phyloP scores from a whole-genome alignment of 1,140 invertebrate genomes.

The Zaprionus vittiger region DNA sequence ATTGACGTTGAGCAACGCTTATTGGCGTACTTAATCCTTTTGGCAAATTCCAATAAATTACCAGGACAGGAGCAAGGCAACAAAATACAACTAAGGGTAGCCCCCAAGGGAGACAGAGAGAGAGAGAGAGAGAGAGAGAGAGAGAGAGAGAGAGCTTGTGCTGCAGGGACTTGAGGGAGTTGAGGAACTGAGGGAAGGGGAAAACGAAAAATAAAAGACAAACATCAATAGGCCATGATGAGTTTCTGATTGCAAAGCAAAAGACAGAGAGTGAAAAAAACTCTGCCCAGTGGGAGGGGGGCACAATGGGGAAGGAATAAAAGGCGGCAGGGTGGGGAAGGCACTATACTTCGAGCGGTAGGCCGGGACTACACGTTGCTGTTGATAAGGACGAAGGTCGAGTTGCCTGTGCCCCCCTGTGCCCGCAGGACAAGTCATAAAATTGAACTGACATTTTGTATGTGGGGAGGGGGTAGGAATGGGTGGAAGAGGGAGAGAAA shows the following conservation, averaged over 20 bases:
- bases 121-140: neutral
- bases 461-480: neutral
- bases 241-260: slow-evolving; percentile 80
- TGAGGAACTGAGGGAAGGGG: slow-evolving; percentile 1
- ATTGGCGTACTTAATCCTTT: slow-evolving; percentile 82
- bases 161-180: neutral
- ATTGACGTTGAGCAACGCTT: slow-evolving; percentile 80
- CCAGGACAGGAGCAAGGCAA: slow-evolving; percentile 35
- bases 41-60: slow-evolving; percentile 82
- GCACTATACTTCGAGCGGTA: neutral
- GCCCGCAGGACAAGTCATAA: slow-evolving; percentile 67
- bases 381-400: slow-evolving; percentile 32
- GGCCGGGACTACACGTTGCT: neutral
- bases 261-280: slow-evolving; percentile 38
- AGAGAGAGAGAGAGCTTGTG: neutral
- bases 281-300: neutral
- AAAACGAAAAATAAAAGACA: slow-evolving; percentile 42
- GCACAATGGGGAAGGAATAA: neutral
- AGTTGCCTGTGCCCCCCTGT: slow-evolving; percentile 44
- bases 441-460: slow-evolving; percentile 73
- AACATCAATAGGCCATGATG: slow-evolving; percentile 83
- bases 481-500: neutral
- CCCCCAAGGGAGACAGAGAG: neutral
- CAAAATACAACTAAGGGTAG: slow-evolving; percentile 26
- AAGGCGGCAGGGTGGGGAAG: neutral